Conservation (phyloP, 1,140 invertebrate species). For the Nephotettix cincticeps region DNA sequence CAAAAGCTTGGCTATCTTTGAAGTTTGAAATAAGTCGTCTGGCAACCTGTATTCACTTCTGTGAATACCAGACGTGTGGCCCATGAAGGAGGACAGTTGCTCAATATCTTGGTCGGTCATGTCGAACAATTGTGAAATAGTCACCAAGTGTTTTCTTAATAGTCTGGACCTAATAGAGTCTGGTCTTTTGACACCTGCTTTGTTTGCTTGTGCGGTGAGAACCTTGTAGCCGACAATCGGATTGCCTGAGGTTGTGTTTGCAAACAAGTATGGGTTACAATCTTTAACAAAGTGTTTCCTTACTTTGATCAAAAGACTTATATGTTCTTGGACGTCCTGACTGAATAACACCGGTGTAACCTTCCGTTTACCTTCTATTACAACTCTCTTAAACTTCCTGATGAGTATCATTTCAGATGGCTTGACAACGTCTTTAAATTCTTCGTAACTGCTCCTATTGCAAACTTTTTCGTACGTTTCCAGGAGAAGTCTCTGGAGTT, state of each 20-base stretch:
- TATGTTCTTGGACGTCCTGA: too few relatives aligned
- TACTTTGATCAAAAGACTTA: too few relatives aligned
- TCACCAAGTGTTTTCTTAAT: too few relatives aligned
- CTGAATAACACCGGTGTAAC: conserved; percentile 39
- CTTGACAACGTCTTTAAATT: conserved; percentile 30
- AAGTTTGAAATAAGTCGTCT: conserved; percentile 42
- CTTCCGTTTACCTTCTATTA: conserved; percentile 37
- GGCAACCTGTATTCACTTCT: conserved; percentile 38
- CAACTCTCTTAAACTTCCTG: conserved; percentile 37
- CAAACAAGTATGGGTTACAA: too few relatives aligned
- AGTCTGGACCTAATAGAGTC: too few relatives aligned
- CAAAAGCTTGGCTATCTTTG: conserved; percentile 45
- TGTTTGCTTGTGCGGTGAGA: too few relatives aligned
- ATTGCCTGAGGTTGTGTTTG: too few relatives aligned
- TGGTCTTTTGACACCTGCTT: too few relatives aligned
- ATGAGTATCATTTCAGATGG: conserved; percentile 35
- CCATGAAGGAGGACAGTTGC: conserved; percentile 39
- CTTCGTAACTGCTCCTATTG: conserved; percentile 34
- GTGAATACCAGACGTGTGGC: conserved; percentile 33
- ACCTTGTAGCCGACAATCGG: too few relatives aligned
- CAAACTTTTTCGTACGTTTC: conserved; percentile 1
- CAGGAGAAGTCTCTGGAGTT: background rate
- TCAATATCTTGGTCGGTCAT: conserved; percentile 40
- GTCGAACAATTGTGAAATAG: conserved; percentile 44
- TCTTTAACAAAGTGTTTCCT: too few relatives aligned